Evolutionary conservation across 2,797 vertebrate species (phyloP).

Genomic region (Geotrypetes seraphini): DNA sequence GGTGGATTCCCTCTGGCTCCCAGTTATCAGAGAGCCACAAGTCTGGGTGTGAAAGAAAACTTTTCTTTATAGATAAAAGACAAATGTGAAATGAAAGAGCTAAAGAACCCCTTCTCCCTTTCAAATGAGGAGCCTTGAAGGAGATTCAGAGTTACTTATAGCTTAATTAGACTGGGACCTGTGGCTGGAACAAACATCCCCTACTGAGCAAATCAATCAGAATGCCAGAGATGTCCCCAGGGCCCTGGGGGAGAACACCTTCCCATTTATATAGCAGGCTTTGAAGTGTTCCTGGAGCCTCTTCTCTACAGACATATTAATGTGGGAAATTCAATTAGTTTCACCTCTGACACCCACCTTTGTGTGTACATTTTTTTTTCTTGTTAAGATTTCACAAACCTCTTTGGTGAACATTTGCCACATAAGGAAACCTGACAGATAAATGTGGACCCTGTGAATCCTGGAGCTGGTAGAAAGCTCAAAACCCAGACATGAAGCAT

Average conservation of each 20-base stretch:
- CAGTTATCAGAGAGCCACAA: too few relatives aligned
- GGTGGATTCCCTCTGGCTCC: too few relatives aligned
- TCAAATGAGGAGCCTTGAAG: conserved; percentile 50
- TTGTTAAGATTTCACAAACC: conserved; percentile 11
- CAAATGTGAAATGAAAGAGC: conserved; percentile 27
- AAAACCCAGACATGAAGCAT: conserved; percentile 9
- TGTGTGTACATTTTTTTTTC: too few relatives aligned
- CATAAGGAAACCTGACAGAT: too few relatives aligned
- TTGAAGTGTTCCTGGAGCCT: conserved; percentile 44
- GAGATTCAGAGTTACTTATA: conserved; percentile 43
- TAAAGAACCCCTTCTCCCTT: conserved; percentile 19
- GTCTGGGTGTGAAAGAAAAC: too few relatives aligned
- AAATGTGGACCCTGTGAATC: neutral
- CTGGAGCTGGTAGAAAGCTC: conserved; percentile 7
- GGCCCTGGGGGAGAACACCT: conserved; percentile 17
- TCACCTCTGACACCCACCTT: conserved; percentile 23
- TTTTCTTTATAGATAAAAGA: conserved; percentile 56
- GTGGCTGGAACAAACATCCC: conserved; percentile 34
- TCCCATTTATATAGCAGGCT: conserved; percentile 29
- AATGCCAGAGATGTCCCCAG: conserved; percentile 19
- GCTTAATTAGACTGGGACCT: conserved; percentile 53
- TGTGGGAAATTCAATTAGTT: conserved; percentile 56
- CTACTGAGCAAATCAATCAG: conserved; percentile 29
- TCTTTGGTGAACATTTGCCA: conserved; percentile 31
- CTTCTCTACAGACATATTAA: conserved; percentile 18